A percentile compares a stretch with the other conserved stretches of the same genome.
These are phyloP conservation scores for Galeruca laticollis DNA, from an alignment of 2,888 invertebrate species.

Conservation along the genomic window DNA sequence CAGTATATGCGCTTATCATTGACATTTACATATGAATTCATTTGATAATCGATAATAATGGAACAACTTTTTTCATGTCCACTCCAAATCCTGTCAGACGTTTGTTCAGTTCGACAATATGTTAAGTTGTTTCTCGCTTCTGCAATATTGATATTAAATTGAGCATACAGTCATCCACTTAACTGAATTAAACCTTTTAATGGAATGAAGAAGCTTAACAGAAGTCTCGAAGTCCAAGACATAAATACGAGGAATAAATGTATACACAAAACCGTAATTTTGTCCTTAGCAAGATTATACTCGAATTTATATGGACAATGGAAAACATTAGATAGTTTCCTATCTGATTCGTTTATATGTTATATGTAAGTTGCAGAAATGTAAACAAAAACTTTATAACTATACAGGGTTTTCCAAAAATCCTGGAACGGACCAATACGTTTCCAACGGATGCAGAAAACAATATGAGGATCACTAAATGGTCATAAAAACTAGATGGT, in stretches of 20 bases:
- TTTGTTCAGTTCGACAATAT: slow-evolving; percentile 20
- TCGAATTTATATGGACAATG: neutral
- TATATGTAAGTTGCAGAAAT: too few species aligned
- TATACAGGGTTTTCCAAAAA: too few species aligned
- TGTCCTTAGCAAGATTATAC: neutral
- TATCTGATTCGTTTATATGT: neutral
- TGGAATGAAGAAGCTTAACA: slow-evolving; percentile 11
- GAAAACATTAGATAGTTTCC: neutral
- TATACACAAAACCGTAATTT: neutral
- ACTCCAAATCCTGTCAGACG: slow-evolving; percentile 5
- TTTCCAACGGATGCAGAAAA: too few species aligned
- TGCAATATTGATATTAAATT: slow-evolving; percentile 43
- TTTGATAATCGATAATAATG: too few species aligned
- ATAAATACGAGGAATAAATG: neutral
- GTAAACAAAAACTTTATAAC: too few species aligned
- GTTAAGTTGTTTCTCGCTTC: slow-evolving; percentile 45
- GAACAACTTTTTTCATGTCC: too few species aligned
- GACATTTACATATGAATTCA: too few species aligned
- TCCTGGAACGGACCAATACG: too few species aligned
- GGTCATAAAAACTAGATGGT: too few species aligned
- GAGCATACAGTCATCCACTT: slow-evolving; percentile 39
- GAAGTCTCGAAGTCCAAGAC: neutral
- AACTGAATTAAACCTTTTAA: slow-evolving; percentile 39
- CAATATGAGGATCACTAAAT: too few species aligned
- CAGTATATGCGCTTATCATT: too few species aligned